Conservation (phyloP, 2,888 invertebrate genomes). For the Koerneria pararmatus region DNA sequence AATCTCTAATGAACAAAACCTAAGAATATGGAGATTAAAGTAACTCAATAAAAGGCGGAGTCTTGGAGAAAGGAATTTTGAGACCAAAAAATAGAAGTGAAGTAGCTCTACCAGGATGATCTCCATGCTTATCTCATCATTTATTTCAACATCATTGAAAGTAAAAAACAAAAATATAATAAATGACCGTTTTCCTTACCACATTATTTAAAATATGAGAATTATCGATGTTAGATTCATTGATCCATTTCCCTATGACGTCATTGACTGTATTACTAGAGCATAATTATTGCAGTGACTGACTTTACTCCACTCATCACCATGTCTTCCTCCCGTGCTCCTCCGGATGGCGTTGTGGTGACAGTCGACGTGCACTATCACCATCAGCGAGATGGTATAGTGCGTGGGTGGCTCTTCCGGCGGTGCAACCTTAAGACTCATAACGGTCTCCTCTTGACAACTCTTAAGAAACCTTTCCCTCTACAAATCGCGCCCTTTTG, state of each 20-base stretch:
- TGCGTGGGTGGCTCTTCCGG: constrained; percentile 1
- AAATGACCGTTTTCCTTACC: not conserved
- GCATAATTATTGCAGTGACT: too few relatives aligned
- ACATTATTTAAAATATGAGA: too few relatives aligned
- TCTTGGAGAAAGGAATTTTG: not conserved
- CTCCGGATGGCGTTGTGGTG: constrained; percentile 83
- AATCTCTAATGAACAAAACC: too few relatives aligned
- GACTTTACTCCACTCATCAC: constrained; percentile 40
- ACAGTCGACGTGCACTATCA: constrained; percentile 95
- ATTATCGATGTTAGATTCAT: too few relatives aligned
- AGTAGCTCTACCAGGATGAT: too few relatives aligned
- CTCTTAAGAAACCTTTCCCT: too few relatives aligned
- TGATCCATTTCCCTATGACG: not conserved
- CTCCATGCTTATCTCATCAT: too few relatives aligned
- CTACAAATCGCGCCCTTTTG: too few relatives aligned
- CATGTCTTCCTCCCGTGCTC: constrained; percentile 29
- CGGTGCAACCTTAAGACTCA: not conserved
- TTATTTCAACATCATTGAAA: not conserved
- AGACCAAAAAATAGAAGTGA: too few relatives aligned
- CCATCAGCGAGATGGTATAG: constrained; percentile 85
- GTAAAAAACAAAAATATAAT: not conserved
- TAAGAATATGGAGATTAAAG: too few relatives aligned
- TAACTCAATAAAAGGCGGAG: not conserved
- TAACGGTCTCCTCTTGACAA: not conserved
- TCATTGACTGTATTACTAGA: not conserved